Evolutionary conservation across 2,888 invertebrate genomes (phyloP), one percentile per base, ranked within the genome.

Genomic region (Ormyrus labotus): DNA sequence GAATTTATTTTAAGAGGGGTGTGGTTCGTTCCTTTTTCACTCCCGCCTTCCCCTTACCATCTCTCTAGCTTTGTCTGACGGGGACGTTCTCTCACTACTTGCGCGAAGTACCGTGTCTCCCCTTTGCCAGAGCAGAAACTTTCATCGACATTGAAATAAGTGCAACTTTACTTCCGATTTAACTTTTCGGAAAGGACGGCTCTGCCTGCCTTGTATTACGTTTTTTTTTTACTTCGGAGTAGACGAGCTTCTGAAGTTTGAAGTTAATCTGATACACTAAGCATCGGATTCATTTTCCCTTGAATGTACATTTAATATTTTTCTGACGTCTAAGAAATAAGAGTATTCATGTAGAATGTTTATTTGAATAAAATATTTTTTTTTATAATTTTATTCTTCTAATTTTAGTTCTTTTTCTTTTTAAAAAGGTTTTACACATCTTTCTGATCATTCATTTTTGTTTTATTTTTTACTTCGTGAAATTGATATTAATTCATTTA

Each of bases 81-180:
- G 4, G 34, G 34, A 34, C 34, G 34, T 34, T 4, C 34, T 34
- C 34, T 34, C 4, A 34, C 34, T 34, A 34, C 34, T 34, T 34
- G 34, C 34, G 34, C 34, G 4, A 34, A 34, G 34, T 34, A 4
- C 4, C 34, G 34, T 34, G 4, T 34, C 19, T 71, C 47, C n/a
- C 48, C 48, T 58, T 70, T 19, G n/a, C 58, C 10, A 45, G 34
- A 9, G 9, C 19, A 5, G 48, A 60, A 68, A 68, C 7, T 71
- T 73, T 58, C 61, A 47, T 13, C 45, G 70, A 75, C 74, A 75
- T 75, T 75, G 70, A 80, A 80, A 75, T 80, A 80, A 71, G 70
- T 61, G 58, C 70, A 70, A 80, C 74, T 75, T 70, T 69, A 65
- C 51, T 64, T 70, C 51, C 65, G 80, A 80, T 80, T 65, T 75